phyloP scores from a whole-genome alignment of 2,113 vertebrate genomes.

The Nanger granti region DNA sequence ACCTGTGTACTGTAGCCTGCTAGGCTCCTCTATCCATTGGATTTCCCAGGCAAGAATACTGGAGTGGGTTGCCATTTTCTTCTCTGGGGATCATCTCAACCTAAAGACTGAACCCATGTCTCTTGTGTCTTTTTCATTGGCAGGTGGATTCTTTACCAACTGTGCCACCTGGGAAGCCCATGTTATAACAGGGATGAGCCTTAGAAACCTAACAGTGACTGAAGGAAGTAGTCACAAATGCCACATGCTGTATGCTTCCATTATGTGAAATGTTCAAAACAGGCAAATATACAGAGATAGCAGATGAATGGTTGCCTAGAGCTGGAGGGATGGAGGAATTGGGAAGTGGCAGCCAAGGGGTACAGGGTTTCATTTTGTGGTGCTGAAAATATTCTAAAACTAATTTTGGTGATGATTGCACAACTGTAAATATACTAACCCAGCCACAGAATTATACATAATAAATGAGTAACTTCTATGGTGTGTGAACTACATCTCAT shows the following conservation, averaged over 20 bases:
- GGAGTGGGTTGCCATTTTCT: neutral
- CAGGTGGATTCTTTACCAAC: neutral
- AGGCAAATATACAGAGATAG: neutral
- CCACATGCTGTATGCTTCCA: neutral
- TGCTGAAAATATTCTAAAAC: neutral
- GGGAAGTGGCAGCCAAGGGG: neutral
- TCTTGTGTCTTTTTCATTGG: neutral
- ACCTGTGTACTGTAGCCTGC: neutral
- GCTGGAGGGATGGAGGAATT: neutral
- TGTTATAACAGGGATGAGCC: neutral
- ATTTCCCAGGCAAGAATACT: neutral
- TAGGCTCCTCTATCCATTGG: neutral
- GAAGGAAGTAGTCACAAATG: neutral
- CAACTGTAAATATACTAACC: neutral
- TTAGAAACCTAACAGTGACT: neutral
- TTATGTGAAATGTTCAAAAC: neutral
- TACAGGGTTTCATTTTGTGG: neutral
- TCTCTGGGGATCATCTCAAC: neutral
- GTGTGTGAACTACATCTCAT: neutral
- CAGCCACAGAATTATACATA: neutral
- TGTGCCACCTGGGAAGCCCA: neutral
- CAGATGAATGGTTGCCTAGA: neutral
- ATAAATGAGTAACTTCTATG: neutral
- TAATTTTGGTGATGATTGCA: neutral
- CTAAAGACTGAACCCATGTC: neutral